Base-by-base conservation (phyloP, 2,797 vertebrate genomes). In the Amazona finschi region DNA sequence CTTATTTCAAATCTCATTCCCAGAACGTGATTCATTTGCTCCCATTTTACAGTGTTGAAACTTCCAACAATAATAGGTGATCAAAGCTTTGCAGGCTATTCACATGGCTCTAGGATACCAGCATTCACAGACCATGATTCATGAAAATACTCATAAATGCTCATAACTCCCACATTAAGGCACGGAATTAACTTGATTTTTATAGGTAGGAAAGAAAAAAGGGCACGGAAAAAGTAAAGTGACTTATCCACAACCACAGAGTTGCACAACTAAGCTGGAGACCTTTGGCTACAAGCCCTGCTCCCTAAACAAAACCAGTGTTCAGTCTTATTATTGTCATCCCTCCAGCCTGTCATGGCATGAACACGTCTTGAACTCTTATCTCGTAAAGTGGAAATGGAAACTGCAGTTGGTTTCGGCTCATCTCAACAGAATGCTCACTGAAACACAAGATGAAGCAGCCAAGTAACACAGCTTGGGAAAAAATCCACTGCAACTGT, bases 111-210 rank as follows among this genome's bases (percentile, higher is more conserved):
- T 71, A 62, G 69, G 71, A 89, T 31, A 82, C 31, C 67, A 91
- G 61, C 36, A 4, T 88, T 91, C 90, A 86, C 53, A 91, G 79
- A 94, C 85, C 79, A 36, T 82, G 87, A 93, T 87, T 94, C 94
- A 95, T 11, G 8, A 78, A 91, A 84, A 39, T n/a, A 73, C 61
- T 86, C 79, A 85, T 31, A 70, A 96, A 53, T 11, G 27, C 49
- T 94, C 47, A 53, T 36, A 85, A 70, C 61, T 41, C 87, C 53
- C 85, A 92, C 50, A 12, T 17, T 20, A 88, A 91, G 66, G 46
- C 52, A 78, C 86, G 44, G 62, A 92, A 91, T 87, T 91, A 74
- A 83, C 79, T 62, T 84, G 61, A 75, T 47, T 96, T 91, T 91
- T 90, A 87, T 47, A 94, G 78, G 85, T 80, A 92, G 65, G 50